Evolutionary conservation across 2,113 vertebrate genomes (phyloP).

Genomic region (Crotalus helleri): DNA sequence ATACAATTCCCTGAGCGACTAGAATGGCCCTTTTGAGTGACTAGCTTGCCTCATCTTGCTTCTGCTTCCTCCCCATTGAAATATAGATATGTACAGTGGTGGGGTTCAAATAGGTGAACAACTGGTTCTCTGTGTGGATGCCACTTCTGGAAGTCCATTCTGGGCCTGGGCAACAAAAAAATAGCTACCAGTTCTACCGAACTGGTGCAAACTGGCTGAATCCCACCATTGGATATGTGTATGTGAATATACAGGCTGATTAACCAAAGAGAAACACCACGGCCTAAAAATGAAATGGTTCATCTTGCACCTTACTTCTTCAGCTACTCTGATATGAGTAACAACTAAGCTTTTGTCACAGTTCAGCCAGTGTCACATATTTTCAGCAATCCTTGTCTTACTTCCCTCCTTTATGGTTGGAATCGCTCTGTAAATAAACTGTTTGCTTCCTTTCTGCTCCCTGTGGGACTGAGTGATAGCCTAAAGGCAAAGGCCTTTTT

Average conservation of each 20-base stretch:
- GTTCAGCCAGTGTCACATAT: neutral
- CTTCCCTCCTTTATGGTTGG: slow-evolving; percentile 27
- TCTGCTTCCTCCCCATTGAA: neutral
- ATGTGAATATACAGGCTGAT: neutral
- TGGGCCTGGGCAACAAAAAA: too few relatives aligned
- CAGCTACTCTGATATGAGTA: neutral
- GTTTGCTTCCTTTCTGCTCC: slow-evolving; percentile 42
- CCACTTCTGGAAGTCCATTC: too few relatives aligned
- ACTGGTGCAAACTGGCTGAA: too few relatives aligned
- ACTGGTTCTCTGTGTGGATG: too few relatives aligned
- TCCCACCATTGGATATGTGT: neutral
- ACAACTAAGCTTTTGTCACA: neutral
- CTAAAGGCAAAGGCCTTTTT: slow-evolving; percentile 23
- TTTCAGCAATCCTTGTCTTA: slow-evolving; percentile 10
- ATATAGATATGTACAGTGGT: neutral
- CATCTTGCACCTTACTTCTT: neutral
- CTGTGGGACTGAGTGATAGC: slow-evolving; percentile 35
- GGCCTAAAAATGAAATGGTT: neutral
- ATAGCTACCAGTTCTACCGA: too few relatives aligned
- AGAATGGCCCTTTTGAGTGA: neutral
- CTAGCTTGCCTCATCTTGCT: neutral
- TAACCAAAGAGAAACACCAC: neutral
- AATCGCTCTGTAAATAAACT: slow-evolving; percentile 48
- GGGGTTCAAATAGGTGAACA: too few relatives aligned
- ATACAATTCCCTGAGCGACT: neutral